Evolutionary conservation across 1,140 invertebrate genomes (phyloP).

Genomic region (Zaprionus africanus): DNA sequence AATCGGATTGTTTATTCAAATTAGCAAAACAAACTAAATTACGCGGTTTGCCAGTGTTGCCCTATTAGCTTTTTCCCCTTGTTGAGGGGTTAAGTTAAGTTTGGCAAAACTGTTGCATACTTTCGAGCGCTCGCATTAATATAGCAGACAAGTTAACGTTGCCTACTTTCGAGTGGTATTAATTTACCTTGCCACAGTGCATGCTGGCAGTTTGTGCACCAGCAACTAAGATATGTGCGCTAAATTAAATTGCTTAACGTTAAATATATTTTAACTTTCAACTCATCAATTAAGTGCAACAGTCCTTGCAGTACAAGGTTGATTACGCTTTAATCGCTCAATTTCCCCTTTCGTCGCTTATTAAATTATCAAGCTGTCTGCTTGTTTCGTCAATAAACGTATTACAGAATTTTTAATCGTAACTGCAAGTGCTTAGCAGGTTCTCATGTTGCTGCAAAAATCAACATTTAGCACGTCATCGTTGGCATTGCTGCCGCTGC

Average conservation of each 20-base stretch:
- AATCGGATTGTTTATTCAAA: background rate
- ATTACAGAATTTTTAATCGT: conserved; percentile 9
- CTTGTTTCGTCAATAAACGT: conserved; percentile 1
- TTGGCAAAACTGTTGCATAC: background rate
- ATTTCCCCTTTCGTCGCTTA: background rate
- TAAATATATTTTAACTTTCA: background rate
- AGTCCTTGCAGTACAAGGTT: background rate
- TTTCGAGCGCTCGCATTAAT: background rate
- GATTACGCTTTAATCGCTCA: background rate
- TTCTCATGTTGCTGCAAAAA: conserved; percentile 1
- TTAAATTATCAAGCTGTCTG: background rate
- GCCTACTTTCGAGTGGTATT: conserved; percentile 32
- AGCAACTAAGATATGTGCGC: background rate
- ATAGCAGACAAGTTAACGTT: background rate
- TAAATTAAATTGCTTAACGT: background rate
- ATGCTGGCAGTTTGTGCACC: conserved; percentile 7
- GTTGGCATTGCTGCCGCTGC: conserved; percentile 1
- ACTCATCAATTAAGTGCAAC: background rate
- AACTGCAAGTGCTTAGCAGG: background rate
- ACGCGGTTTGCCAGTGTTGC: background rate
- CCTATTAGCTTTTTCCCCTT: background rate
- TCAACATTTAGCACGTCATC: conserved; percentile 24
- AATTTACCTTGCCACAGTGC: background rate
- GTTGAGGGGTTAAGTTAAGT: background rate
- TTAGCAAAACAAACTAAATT: background rate